A percentile compares a stretch with the other conserved stretches of the same genome.
phyloP scores from a whole-genome alignment of 2,113 vertebrate genomes.

The Canis aureus region DNA sequence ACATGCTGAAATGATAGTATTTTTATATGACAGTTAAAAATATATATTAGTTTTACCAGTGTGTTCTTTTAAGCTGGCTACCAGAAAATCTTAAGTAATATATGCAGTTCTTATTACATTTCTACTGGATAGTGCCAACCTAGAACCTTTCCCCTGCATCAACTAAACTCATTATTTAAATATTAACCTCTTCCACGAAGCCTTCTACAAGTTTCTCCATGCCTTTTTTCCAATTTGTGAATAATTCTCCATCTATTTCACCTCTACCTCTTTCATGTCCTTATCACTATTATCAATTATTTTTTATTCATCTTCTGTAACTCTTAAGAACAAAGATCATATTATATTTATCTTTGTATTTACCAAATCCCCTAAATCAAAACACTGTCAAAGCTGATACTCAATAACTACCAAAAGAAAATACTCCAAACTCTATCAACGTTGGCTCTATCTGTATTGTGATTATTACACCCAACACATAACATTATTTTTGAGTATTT shows the following conservation, averaged over 20 bases:
- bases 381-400: conserved; percentile 34
- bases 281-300: conserved; percentile 22
- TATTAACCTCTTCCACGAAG: background rate
- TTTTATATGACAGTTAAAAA: background rate
- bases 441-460: background rate
- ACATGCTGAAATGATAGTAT: background rate
- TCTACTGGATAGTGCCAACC: background rate
- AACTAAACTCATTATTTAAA: conserved; percentile 52
- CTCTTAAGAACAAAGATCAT: background rate
- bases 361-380: conserved; percentile 14
- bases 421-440: background rate
- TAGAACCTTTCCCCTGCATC: background rate
- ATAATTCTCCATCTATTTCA: conserved; percentile 5
- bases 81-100: background rate
- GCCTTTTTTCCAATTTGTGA: background rate
- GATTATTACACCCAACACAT: background rate
- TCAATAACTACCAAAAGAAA: conserved; percentile 46
- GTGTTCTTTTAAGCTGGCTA: conserved; percentile 17
- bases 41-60: conserved; percentile 5
- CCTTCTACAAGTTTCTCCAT: background rate
- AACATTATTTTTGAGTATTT: conserved; percentile 38
- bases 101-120: conserved; percentile 6
- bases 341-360: conserved; percentile 15
- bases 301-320: conserved; percentile 4
- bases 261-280: background rate